phyloP scores from a whole-genome alignment of 2,113 vertebrate species.

The Sceloporus tristichus region DNA sequence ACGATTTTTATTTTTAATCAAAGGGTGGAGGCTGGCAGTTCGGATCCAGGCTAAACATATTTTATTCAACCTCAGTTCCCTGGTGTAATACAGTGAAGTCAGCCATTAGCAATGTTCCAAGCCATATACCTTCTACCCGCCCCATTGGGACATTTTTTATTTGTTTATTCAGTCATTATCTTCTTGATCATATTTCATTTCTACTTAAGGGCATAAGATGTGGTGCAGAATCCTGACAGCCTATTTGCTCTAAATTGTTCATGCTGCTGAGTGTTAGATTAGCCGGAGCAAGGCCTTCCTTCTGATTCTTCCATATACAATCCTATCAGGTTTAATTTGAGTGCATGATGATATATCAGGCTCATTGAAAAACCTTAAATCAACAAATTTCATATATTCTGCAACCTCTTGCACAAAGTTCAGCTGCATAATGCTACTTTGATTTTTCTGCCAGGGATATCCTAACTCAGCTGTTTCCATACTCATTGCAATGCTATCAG shows the following conservation, averaged over 20 bases:
- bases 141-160: constrained; percentile 45
- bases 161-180: constrained; percentile 65
- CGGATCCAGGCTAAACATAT: constrained; percentile 52
- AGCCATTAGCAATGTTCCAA: constrained; percentile 56
- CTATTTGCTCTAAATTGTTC: constrained; percentile 63
- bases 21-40: constrained; percentile 32
- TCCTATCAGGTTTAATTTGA: constrained; percentile 53
- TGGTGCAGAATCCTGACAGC: constrained; percentile 49
- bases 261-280: constrained; percentile 47
- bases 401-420: neutral
- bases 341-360: constrained; percentile 40
- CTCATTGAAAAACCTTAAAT: constrained; percentile 32
- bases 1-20: constrained; percentile 67
- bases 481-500: neutral
- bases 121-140: constrained; percentile 43
- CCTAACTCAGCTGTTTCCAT: neutral
- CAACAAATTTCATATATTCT: constrained; percentile 13
- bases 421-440: neutral
- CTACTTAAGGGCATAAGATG: constrained; percentile 57
- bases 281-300: neutral
- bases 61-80: constrained; percentile 56
- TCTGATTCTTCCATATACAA: constrained; percentile 47
- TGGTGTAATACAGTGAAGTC: constrained; percentile 45
- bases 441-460: neutral
- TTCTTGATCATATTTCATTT: constrained; percentile 67